These are phyloP conservation scores for Rattus rattus DNA, from an alignment of 2,113 vertebrate species.

Conservation along the genomic window DNA sequence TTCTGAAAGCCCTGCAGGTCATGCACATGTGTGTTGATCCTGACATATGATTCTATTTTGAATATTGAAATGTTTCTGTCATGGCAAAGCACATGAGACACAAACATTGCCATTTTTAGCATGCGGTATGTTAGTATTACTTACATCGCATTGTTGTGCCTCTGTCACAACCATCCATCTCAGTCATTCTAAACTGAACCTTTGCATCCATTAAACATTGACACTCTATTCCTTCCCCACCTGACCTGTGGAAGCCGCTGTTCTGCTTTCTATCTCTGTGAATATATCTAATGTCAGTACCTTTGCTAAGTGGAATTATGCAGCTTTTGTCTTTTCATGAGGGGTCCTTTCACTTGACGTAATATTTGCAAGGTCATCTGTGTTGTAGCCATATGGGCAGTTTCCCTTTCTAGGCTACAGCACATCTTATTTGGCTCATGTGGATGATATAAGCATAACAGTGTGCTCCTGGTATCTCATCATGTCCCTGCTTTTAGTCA, in stretches of 20 bases:
- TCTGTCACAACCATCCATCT: not conserved
- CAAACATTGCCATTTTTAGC: not conserved
- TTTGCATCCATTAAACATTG: not conserved
- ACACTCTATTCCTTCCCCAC: not conserved
- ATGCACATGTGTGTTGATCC: not conserved
- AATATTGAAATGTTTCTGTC: not conserved
- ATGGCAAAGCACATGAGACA: not conserved
- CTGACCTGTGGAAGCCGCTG: accelerated
- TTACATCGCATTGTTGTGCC: not conserved
- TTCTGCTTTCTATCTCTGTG: not conserved
- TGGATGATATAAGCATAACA: not conserved
- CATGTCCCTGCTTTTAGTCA: not conserved
- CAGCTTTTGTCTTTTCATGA: not conserved
- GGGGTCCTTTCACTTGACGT: not conserved
- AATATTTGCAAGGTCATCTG: not conserved
- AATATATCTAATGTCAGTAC: not conserved
- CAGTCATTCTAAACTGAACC: not conserved
- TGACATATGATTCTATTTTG: not conserved
- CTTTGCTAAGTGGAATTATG: not conserved
- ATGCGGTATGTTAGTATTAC: not conserved
- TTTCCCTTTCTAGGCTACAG: not conserved
- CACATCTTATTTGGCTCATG: not conserved
- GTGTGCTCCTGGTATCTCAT: not conserved
- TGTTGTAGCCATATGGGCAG: not conserved
- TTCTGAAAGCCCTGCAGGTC: not conserved